Base-by-base conservation (phyloP, 1,140 invertebrate species). In the Bicyclus anynana region DNA sequence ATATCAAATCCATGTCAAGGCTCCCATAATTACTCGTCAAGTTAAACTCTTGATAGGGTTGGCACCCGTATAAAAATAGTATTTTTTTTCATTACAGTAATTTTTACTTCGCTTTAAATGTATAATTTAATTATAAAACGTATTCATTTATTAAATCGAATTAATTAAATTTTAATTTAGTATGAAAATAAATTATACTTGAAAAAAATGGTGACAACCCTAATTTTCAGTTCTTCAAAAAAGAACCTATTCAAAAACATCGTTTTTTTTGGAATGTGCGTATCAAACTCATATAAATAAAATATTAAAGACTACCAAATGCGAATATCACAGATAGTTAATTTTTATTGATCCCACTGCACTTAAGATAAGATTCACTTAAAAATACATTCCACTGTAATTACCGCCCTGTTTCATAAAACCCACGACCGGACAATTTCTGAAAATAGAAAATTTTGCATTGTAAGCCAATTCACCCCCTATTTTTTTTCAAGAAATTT, bases 391-490 rank as follows among this genome's bases (percentile, higher is more conserved):
- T 64, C 69, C 65, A 65, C 40, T 56, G 59, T 50, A 58, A 59
- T 50, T 50, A 53, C 55, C 57, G 63, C 70, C 40, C 14, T 20
- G 59, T 75, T 68, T 89, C 81, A 89, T 84, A 89, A 89, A 61
- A 90, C 84, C 89, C 89, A 90, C 59, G 89, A 89, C 53, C 86
- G 82, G 53, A 85, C 75, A 64, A 89, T 81, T 86, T 90, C 89
- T 90, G 87, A 60, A 89, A 89, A 71, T 61, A 63, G 80, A 77
- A 71, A 72, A 74, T 61, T 72, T 69, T 29, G 53, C 62, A 65
- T 68, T 70, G 51, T 69, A 65, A 53, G 67, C 67, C 67, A 76
- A 72, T 74, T 69, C n/a, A 27, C n/a, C 29, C 50, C 59, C 55
- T n/a, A n/a, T n/a, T n/a, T n/a, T n/a, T n/a, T n/a, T n/a, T n/a